Conservation (phyloP, 92 coral and sea anemone species). For the Umimayanthus kanabou region DNA sequence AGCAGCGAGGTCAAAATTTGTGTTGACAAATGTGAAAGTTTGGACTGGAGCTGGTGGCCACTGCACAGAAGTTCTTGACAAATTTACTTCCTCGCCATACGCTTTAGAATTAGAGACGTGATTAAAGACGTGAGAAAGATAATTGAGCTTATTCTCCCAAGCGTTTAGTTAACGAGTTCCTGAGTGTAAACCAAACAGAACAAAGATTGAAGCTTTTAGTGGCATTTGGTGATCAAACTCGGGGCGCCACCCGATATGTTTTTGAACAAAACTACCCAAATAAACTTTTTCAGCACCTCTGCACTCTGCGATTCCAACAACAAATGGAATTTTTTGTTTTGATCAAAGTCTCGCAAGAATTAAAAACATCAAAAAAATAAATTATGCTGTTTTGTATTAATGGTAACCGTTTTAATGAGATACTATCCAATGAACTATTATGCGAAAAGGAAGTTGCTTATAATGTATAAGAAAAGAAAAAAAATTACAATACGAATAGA, state of each 20-base stretch:
- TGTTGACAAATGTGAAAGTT: background rate
- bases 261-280: background rate
- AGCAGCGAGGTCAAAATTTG: background rate
- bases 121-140: background rate
- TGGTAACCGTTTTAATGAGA: constrained; percentile 12
- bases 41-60: background rate
- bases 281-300: constrained; percentile 13
- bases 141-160: background rate
- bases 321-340: background rate
- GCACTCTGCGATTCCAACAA: background rate
- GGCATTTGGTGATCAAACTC: constrained; percentile 8
- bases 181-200: constrained; percentile 37
- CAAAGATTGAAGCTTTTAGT: constrained; percentile 36
- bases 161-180: constrained; percentile 28
- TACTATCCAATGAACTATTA: constrained; percentile 20
- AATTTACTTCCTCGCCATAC: background rate
- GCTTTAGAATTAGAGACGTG: background rate
- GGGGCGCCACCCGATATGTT: background rate
- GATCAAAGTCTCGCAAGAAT: background rate
- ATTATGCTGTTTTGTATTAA: constrained; percentile 20
- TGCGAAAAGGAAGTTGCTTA: background rate
- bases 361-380: background rate
- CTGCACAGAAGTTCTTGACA: constrained; percentile 1
- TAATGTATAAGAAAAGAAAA: constrained; percentile 7
- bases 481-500: constrained; percentile 27